phyloP scores from a whole-genome alignment of 1,140 invertebrate genomes.

The Leptopilina boulardi region DNA sequence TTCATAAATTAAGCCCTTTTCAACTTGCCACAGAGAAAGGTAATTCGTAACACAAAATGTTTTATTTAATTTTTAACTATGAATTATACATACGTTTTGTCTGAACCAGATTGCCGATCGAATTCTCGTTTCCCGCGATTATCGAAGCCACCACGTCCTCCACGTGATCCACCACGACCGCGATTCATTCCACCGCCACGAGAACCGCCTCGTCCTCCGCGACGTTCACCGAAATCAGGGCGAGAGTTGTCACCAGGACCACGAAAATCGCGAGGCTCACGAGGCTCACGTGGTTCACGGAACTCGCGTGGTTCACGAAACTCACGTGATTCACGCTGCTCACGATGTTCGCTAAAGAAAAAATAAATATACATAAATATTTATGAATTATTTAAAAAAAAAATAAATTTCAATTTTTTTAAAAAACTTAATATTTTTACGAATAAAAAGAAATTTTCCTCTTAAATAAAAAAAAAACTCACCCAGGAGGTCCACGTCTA shows the following conservation, averaged over 20 bases:
- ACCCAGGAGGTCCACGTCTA: conserved; percentile 68
- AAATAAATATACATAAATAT: conserved; percentile 39
- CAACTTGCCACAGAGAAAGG: conserved; percentile 40
- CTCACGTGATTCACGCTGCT: conserved; percentile 64
- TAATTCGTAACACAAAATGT: conserved; percentile 45
- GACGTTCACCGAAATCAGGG: conserved; percentile 55
- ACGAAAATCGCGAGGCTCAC: conserved; percentile 70
- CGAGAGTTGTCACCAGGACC: conserved; percentile 64
- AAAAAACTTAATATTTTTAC: too few relatives aligned
- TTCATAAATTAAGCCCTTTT: conserved; percentile 42
- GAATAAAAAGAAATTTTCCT: too few relatives aligned
- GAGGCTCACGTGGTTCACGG: conserved; percentile 56
- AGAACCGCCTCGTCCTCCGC: conserved; percentile 71
- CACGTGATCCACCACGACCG: conserved; percentile 64
- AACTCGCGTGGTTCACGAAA: conserved; percentile 60
- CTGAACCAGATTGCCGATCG: conserved; percentile 95
- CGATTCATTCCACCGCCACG: conserved; percentile 54
- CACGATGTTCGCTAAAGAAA: conserved; percentile 64
- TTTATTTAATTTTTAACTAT: conserved; percentile 19
- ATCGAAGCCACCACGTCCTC: conserved; percentile 77
- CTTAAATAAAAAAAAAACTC: conserved; percentile 63
- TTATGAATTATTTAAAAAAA: conserved; percentile 22
- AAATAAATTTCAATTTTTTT: conserved; percentile 19
- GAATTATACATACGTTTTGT: conserved; percentile 86
- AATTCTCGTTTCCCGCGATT: conserved; percentile 92